phyloP scores from a whole-genome alignment of 2,797 vertebrate species.

The Bufotes viridis region DNA sequence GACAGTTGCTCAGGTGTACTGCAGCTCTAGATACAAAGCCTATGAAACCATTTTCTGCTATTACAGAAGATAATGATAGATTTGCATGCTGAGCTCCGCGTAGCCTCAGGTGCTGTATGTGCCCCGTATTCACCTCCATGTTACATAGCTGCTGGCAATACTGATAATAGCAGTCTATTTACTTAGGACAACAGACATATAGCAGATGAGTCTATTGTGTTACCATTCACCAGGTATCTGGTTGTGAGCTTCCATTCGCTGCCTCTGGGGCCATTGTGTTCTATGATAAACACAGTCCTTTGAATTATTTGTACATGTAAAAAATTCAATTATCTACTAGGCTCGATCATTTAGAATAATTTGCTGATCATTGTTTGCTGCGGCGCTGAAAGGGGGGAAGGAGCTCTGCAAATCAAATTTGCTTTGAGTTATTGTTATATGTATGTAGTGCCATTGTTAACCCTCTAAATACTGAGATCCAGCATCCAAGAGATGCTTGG shows the following conservation, averaged over 20 bases:
- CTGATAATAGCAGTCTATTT: slow-evolving; percentile 8
- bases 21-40: slow-evolving; percentile 4
- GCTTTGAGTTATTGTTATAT: slow-evolving; percentile 1
- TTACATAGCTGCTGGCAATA: neutral
- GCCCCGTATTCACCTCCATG: neutral
- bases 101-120: neutral
- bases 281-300: neutral
- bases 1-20: neutral
- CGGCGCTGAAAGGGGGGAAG: neutral
- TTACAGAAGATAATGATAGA: neutral
- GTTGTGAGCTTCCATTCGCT: neutral
- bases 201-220: slow-evolving; percentile 8
- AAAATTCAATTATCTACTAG: slow-evolving; percentile 14
- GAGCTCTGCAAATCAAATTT: slow-evolving; percentile 6
- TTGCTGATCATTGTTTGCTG: slow-evolving; percentile 1
- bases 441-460: neutral
- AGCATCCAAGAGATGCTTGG: neutral
- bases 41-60: neutral
- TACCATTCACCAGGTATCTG: neutral
- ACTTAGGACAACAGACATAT: slow-evolving; percentile 8
- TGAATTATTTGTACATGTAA: slow-evolving; percentile 26
- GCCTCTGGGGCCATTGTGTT: slow-evolving; percentile 17
- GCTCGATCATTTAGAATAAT: slow-evolving; percentile 13
- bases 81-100: neutral
- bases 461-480: neutral